A percentile compares a stretch with the other conserved stretches of the same genome.
phyloP scores from a whole-genome alignment of 2,113 vertebrate genomes.

The Oxyruncus cristatus region DNA sequence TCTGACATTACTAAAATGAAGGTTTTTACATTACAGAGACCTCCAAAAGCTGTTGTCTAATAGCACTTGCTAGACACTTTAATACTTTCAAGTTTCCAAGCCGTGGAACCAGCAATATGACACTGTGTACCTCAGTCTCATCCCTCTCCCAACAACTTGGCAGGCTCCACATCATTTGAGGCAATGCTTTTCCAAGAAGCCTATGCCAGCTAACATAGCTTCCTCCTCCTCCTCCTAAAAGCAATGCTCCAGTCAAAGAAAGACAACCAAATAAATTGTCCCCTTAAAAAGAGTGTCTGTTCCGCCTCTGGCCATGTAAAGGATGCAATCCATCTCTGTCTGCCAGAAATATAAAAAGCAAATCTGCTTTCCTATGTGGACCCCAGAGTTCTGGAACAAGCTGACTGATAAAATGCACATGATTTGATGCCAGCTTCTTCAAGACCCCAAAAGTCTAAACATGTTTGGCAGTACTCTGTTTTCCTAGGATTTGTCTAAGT shows the following conservation, averaged over 20 bases:
- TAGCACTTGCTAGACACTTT: not conserved
- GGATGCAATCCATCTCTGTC: conserved; percentile 5
- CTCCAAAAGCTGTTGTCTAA: not conserved
- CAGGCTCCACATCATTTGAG: not conserved
- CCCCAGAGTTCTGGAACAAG: conserved; percentile 6
- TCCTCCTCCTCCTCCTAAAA: not conserved
- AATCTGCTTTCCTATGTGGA: not conserved
- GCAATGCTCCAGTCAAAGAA: not conserved
- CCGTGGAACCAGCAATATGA: accelerated
- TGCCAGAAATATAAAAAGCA: not conserved
- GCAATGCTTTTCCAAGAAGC: not conserved
- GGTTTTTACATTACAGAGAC: not conserved
- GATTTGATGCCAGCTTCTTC: not conserved
- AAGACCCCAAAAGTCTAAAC: not conserved
- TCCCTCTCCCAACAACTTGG: not conserved
- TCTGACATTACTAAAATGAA: not conserved
- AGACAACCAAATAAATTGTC: not conserved
- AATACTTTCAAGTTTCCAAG: not conserved
- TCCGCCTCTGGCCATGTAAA: not conserved
- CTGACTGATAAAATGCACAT: not conserved
- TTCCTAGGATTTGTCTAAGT: not conserved
- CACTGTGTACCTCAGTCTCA: not conserved
- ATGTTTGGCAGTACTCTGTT: not conserved
- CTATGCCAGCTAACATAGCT: not conserved
- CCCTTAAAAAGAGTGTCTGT: not conserved